Base-by-base conservation (phyloP, 23 tunicate species). In the Diplosoma virens region DNA sequence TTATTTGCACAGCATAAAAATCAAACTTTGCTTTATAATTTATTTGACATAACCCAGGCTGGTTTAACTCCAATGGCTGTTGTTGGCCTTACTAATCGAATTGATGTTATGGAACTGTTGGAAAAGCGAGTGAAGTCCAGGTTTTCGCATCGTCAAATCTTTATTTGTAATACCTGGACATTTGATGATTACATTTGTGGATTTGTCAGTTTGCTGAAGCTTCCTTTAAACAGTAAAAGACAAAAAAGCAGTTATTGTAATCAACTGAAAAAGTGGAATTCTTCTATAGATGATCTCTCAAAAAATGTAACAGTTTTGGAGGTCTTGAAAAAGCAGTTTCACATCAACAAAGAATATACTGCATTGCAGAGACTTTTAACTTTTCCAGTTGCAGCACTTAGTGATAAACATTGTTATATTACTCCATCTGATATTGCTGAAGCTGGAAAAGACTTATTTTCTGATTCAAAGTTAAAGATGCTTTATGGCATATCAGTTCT, bases 101-200 rank as follows among this genome's bases (percentile, higher is more conserved):
- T 92, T 18, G 97, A 92, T 81, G 97, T 92, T 6, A 81, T 92
- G 80, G 97, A 92, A 26, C 67, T 92, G 66, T 59, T 92, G 27
- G 97, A 92, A 54, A 92, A 92, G 61, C 67, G 97, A 23, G 97
- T 92, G 3, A 92, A 92, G 61, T 92, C 97, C 0, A 29, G 97
- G 29, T 92, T 92, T 77, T 92, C 88, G 6, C 97, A 92, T 70
- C 79, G 97, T 1, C 92, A 92, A 68, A 61, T 81, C 37, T 85
- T 56, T 37, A 73, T 92, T 34, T 69, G 79, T 36, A 92, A 92
- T 60, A 68, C 30, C 7, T 79, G 86, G 80, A 41, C 55, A 27
- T 59, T 76, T 70, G 84, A 81, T 25, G 83, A 92, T 30, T 92
- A 77, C 59, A 77, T 92, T 4, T 4, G 33, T 14, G 81, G 79